These are phyloP conservation scores for Eidolon dupreanum DNA, from an alignment of 2,797 vertebrate species.

Conservation along the genomic window DNA sequence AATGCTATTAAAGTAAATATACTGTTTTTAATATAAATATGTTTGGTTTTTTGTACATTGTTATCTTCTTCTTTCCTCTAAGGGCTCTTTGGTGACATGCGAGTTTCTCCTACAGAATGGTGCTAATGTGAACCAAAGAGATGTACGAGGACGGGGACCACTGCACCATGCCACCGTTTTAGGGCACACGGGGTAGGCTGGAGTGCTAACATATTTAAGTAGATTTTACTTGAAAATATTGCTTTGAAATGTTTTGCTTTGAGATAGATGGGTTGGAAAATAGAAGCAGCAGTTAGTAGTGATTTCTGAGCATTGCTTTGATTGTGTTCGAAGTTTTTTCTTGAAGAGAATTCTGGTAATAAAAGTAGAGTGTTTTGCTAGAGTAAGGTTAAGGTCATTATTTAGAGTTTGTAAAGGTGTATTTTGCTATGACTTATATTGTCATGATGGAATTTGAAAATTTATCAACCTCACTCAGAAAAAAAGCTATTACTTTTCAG, in stretches of 20 bases:
- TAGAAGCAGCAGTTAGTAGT: neutral
- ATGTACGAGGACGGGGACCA: constrained; percentile 93
- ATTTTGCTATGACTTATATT: neutral
- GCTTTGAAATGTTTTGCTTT: constrained; percentile 32
- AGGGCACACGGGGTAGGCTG: constrained; percentile 94
- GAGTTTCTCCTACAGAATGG: constrained; percentile 99
- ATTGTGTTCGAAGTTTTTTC: neutral
- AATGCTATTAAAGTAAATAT: constrained; percentile 18
- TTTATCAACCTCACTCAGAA: neutral
- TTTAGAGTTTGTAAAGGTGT: constrained; percentile 36
- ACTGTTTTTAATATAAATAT: constrained; percentile 33
- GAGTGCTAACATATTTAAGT: neutral
- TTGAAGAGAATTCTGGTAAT: constrained; percentile 40
- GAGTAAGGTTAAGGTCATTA: neutral
- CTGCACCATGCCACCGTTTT: constrained; percentile 97
- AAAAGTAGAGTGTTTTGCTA: constrained; percentile 21
- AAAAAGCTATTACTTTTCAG: neutral
- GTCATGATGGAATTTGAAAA: constrained; percentile 6
- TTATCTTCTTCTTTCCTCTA: constrained; percentile 43
- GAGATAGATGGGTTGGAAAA: constrained; percentile 42
- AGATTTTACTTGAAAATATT: constrained; percentile 43
- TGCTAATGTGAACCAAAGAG: constrained; percentile 96
- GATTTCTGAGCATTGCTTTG: neutral
- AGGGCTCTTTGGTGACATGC: constrained; percentile 97
- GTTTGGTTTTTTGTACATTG: neutral